Evolutionary conservation across 2,113 vertebrate genomes (phyloP), one percentile per base, ranked within the genome.

Genomic region (Stegostoma tigrinum): DNA sequence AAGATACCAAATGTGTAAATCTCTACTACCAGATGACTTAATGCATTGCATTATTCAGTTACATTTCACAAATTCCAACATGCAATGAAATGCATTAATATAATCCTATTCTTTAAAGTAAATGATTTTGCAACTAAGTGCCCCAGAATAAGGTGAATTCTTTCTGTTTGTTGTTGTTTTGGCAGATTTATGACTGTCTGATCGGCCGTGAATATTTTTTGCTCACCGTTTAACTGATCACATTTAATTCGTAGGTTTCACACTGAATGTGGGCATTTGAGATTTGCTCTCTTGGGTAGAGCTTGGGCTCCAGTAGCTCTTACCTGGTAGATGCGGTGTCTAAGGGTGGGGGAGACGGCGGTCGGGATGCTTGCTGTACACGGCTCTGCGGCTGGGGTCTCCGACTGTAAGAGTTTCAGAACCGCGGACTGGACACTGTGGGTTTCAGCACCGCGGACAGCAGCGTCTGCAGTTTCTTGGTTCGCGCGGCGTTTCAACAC

Each of bases 391-490:
- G 0, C 42, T 30, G 27, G 80, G 27, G 52, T 95, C 96, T 80
- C 86, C 55, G 78, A 83, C 96, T 96, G 55, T 12, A 7, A 10
- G 55, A 61, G 55, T 12, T 61, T 61, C 55, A 61, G 12, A 12
- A 97, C 97, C 95, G 96, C 55, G 55, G 55, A 10, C 12, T 10
- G 12, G 55, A 61, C 55, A 61, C 55, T 61, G 55, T 61, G 0
- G 55, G 55, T 61, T 61, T 61, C 8, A 61, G 55, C 55, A 97
- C 97, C 97, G 70, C 95, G 96, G 97, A 96, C 48, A 48, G 48
- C 97, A 97, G 97, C 97, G 96, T 96, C 96, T 95, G 96, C 30
- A 89, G 95, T 96, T 97, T 97, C 96, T 97, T 48, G 48, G 48
- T 48, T 48, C 48, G 2, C 8, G 55, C 12, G 55, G 55, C 7